Conservation (phyloP, 2,888 invertebrate genomes). For the Xestia rhomboidea region DNA sequence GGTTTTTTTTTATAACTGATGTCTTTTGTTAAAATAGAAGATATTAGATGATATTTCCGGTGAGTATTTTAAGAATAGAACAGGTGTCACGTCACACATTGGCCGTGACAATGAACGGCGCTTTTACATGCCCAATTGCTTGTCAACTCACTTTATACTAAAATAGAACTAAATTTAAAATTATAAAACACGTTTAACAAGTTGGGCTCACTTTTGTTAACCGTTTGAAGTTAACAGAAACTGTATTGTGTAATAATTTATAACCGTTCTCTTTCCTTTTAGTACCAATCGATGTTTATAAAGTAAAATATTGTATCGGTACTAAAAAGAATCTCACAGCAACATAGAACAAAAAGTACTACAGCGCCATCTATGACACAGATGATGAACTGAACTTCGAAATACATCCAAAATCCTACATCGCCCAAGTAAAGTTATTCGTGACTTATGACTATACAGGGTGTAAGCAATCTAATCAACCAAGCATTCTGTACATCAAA, state of each 20-base stretch:
- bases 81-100: slow-evolving; percentile 21
- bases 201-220: not conserved
- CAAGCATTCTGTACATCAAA: too few relatives aligned
- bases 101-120: slow-evolving; percentile 11
- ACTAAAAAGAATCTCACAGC: too few relatives aligned
- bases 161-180: not conserved
- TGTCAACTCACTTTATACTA: slow-evolving; percentile 10
- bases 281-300: not conserved
- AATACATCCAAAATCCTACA: too few relatives aligned
- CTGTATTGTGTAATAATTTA: not conserved
- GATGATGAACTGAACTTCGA: too few relatives aligned
- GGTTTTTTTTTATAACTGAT: not conserved
- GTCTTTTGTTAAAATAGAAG: slow-evolving; percentile 4
- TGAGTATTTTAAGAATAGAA: slow-evolving; percentile 2
- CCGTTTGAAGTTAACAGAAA: slow-evolving; percentile 16
- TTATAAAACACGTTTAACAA: not conserved
- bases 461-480: too few relatives aligned
- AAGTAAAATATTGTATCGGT: too few relatives aligned
- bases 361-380: too few relatives aligned
- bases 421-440: too few relatives aligned
- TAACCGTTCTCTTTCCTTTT: not conserved
- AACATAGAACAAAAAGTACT: too few relatives aligned
- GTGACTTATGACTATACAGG: too few relatives aligned
- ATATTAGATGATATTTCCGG: slow-evolving; percentile 7
- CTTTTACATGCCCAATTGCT: slow-evolving; percentile 18